These are phyloP conservation scores for Periplaneta americana DNA, from an alignment of 1,140 invertebrate genomes.

Conservation along the genomic window DNA sequence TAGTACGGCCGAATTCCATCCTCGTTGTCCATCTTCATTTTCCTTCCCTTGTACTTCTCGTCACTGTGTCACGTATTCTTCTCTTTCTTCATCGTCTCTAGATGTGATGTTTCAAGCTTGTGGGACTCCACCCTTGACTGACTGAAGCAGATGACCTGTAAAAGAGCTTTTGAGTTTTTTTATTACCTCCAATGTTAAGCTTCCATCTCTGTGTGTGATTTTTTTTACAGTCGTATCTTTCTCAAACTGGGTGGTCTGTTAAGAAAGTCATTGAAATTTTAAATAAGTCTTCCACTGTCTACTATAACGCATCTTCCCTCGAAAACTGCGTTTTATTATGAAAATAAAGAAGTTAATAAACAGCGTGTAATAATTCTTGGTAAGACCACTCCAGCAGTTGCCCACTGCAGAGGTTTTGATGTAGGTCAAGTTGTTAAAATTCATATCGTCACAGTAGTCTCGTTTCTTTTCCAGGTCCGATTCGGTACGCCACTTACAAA, in stretches of 20 bases:
- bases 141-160: no score
- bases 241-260: neutral
- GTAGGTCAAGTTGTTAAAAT: neutral
- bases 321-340: neutral
- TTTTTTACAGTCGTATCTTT: neutral
- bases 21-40: no score
- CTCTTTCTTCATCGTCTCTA: neutral
- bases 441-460: neutral
- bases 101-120: neutral
- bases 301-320: neutral
- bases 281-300: neutral
- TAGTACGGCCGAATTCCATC: no score
- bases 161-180: neutral
- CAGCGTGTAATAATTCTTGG: no score
- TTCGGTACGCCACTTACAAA: neutral
- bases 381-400: no score
- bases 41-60: no score
- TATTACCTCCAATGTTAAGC: neutral
- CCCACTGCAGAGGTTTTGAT: neutral
- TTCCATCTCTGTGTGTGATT: neutral
- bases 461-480: neutral
- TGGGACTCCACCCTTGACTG: neutral
- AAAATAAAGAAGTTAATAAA: neutral
- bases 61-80: no score
- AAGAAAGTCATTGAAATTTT: neutral